These are phyloP conservation scores for Drosophila tani DNA, from an alignment of 1,140 invertebrate genomes.

Conservation along the genomic window DNA sequence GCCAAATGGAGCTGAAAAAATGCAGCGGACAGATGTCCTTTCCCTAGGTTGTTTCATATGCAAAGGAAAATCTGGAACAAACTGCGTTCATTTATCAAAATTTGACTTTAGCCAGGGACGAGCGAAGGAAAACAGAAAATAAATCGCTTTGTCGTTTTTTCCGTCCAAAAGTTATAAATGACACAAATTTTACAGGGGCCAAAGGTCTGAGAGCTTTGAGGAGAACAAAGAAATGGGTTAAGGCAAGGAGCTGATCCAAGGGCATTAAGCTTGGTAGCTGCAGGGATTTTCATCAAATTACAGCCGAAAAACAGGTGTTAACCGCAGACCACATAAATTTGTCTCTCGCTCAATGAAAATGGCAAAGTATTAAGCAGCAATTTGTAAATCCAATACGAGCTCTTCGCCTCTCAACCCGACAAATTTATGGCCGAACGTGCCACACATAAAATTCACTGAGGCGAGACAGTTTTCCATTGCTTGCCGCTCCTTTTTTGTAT, in stretches of 20 bases:
- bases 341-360: slow-evolving; percentile 28
- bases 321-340: slow-evolving; percentile 45
- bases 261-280: slow-evolving; percentile 18
- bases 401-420: slow-evolving; percentile 3
- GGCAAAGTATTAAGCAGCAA: slow-evolving; percentile 54
- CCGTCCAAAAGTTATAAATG: slow-evolving; percentile 65
- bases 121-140: slow-evolving; percentile 50
- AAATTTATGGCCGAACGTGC: slow-evolving; percentile 76
- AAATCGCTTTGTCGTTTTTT: slow-evolving; percentile 55
- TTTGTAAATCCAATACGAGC: slow-evolving; percentile 64
- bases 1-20: slow-evolving; percentile 75
- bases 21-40: slow-evolving; percentile 58
- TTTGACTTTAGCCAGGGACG: slow-evolving; percentile 50
- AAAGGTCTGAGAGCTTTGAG: slow-evolving; percentile 12
- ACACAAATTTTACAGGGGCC: slow-evolving; percentile 28
- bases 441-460: slow-evolving; percentile 68
- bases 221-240: slow-evolving; percentile 23
- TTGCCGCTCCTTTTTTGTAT: slow-evolving; percentile 8
- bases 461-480: slow-evolving; percentile 47
- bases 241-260: not conserved
- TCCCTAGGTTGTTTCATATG: slow-evolving; percentile 21
- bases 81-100: slow-evolving; percentile 68
- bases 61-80: slow-evolving; percentile 30
- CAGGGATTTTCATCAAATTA: not conserved
- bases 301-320: slow-evolving; percentile 57